Conservation (phyloP, 2,888 invertebrate species). For the Noctua pronuba region DNA sequence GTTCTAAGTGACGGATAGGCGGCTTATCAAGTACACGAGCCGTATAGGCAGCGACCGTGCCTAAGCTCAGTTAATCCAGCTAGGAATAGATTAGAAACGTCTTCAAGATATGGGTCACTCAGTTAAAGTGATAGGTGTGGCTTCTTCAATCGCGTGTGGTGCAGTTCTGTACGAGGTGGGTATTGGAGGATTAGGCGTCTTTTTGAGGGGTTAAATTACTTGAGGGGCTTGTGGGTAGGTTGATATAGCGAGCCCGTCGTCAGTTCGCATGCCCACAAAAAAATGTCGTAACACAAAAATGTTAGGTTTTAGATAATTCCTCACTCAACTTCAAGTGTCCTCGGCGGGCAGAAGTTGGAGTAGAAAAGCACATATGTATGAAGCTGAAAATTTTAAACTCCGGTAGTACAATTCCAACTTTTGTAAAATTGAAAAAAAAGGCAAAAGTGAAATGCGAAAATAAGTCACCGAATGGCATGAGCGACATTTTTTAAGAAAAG, state of each 20-base stretch:
- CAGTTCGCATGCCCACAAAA: not conserved
- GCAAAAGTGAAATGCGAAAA: not conserved
- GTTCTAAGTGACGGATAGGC: constrained; percentile 59
- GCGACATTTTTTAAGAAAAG: not conserved
- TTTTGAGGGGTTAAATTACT: constrained; percentile 35
- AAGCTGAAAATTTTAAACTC: no score
- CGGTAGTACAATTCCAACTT: no score
- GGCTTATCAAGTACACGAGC: constrained; percentile 57
- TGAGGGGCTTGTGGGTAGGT: constrained; percentile 1
- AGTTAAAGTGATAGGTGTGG: constrained; percentile 67
- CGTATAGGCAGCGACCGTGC: constrained; percentile 53
- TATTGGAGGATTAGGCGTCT: constrained; percentile 25
- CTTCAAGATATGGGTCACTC: constrained; percentile 68
- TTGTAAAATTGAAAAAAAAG: not conserved
- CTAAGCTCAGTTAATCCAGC: constrained; percentile 63
- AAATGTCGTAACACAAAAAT: not conserved
- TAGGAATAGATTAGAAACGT: constrained; percentile 68
- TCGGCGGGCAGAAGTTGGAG: no score
- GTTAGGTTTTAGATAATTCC: not conserved
- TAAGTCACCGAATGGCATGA: not conserved
- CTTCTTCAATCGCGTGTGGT: constrained; percentile 61
- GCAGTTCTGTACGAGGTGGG: constrained; percentile 47
- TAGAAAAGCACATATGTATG: no score
- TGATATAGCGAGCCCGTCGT: not conserved
- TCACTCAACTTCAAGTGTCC: not conserved